Evolutionary conservation across 1,140 invertebrate genomes (phyloP), one percentile per base, ranked within the genome.

Genomic region (Cydia pomonella): DNA sequence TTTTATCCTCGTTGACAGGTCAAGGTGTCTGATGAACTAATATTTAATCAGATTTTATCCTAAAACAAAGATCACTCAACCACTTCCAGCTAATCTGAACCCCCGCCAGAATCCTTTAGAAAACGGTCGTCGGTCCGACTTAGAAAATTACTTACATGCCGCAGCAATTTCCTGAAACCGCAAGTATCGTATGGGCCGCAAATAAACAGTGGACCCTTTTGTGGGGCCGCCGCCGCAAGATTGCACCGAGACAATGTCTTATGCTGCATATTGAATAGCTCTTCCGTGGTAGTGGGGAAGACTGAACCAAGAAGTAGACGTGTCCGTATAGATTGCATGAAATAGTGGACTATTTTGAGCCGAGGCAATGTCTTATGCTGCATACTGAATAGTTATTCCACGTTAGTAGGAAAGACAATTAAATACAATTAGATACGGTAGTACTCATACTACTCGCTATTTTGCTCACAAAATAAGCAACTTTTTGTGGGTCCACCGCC

Each of bases 81-180:
- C 79, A 29, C 76, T 76, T 83, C 82, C 73, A 82, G 76, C 47
- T 63, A 27, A 2, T 27, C 9, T 75, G 79, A 53, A 47, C 78
- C 76, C 25, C 12, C 27, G 38, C 27, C 41, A 72, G 73, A 78
- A 85, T 86, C 85, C 80, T 83, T 78, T 75, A 82, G 81, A 86
- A 86, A 84, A 86, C 80, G 82, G 84, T 83, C 82, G 81, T 76
- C 73, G 78, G 82, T 79, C 75, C 74, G 81, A 82, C 73, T 90
- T 88, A 87, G 88, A 90, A 90, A 87, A 90, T 88, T 88, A 89
- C 87, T 89, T 86, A 90, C 87, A 90, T 82, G 80, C 81, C 75
- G 76, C 83, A 75, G 87, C 84, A 88, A 88, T 90, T 83, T 82
- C 78, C 80, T 74, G 78, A 83, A 78, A 90, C 88, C 88, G 84